These are phyloP conservation scores for Uloborus plumipes DNA, from an alignment of 2,888 invertebrate genomes.

Conservation along the genomic window DNA sequence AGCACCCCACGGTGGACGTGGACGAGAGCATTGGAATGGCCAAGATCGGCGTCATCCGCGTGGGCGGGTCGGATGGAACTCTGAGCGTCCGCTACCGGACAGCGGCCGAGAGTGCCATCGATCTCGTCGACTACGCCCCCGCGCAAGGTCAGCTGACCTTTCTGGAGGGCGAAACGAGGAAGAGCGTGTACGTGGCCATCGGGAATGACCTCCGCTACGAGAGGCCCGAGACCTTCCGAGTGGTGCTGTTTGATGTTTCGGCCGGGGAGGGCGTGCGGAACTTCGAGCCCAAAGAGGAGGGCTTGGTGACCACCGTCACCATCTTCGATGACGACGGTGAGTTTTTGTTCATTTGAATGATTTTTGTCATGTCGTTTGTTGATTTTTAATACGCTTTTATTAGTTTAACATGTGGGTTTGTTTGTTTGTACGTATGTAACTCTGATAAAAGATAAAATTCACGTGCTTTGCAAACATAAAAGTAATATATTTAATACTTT, in stretches of 20 bases:
- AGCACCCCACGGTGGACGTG: background rate
- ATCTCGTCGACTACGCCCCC: constrained; percentile 74
- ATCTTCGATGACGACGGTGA: constrained; percentile 15
- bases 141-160: constrained; percentile 74
- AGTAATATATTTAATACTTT: no score
- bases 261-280: background rate
- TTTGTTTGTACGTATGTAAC: no score
- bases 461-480: no score
- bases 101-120: constrained; percentile 76
- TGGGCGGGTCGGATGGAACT: constrained; percentile 11
- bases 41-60: constrained; percentile 4
- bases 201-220: constrained; percentile 76
- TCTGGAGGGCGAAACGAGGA: constrained; percentile 73
- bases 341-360: background rate
- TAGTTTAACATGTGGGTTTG: no score
- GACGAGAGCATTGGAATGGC: constrained; percentile 1
- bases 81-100: constrained; percentile 68
- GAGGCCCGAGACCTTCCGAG: constrained; percentile 75
- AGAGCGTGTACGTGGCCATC: constrained; percentile 73
- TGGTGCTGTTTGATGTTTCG: constrained; percentile 56
- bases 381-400: no score
- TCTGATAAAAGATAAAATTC: no score
- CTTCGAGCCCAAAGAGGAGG: background rate
- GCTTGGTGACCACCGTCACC: background rate
- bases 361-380: no score